These are phyloP conservation scores for Acridotheres tristis DNA, from an alignment of 2,797 vertebrate species.

Conservation along the genomic window DNA sequence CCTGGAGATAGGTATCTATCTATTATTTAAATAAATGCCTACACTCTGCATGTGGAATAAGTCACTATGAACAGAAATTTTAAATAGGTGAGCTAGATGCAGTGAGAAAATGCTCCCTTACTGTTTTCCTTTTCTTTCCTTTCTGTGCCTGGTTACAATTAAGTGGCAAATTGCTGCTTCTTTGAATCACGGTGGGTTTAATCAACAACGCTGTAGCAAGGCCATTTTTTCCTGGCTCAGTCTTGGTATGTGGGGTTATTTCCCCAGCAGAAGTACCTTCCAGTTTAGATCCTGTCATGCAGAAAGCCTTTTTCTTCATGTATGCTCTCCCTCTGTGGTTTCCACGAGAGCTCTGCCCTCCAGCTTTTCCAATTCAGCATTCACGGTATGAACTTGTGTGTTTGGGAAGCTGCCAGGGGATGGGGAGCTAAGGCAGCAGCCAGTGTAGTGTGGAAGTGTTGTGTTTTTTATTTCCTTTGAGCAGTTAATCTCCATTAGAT, in stretches of 20 bases:
- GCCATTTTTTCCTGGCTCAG: background rate
- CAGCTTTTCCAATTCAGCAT: constrained; percentile 67
- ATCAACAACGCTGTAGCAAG: background rate
- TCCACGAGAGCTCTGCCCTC: constrained; percentile 29
- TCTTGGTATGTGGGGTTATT: constrained; percentile 30
- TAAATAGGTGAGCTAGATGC: background rate
- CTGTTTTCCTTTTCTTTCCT: background rate
- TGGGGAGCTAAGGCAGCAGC: constrained; percentile 42
- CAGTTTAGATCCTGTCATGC: constrained; percentile 45
- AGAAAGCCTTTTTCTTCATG: constrained; percentile 53
- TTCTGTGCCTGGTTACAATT: constrained; percentile 1
- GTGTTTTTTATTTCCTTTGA: constrained; percentile 49
- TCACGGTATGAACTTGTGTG: constrained; percentile 27
- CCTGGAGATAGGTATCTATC: constrained; percentile 1
- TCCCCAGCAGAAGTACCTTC: constrained; percentile 49
- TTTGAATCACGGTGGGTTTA: constrained; percentile 6
- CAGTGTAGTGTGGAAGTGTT: background rate
- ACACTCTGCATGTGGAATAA: background rate
- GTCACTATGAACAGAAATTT: background rate
- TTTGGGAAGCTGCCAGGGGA: constrained; percentile 56
- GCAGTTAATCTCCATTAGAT: constrained; percentile 66
- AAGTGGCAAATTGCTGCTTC: constrained; percentile 6
- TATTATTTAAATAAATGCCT: constrained; percentile 37
- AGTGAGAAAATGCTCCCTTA: background rate
- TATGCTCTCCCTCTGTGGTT: constrained; percentile 51